phyloP scores from a whole-genome alignment of 2,113 vertebrate species.

The Rhineura floridana region DNA sequence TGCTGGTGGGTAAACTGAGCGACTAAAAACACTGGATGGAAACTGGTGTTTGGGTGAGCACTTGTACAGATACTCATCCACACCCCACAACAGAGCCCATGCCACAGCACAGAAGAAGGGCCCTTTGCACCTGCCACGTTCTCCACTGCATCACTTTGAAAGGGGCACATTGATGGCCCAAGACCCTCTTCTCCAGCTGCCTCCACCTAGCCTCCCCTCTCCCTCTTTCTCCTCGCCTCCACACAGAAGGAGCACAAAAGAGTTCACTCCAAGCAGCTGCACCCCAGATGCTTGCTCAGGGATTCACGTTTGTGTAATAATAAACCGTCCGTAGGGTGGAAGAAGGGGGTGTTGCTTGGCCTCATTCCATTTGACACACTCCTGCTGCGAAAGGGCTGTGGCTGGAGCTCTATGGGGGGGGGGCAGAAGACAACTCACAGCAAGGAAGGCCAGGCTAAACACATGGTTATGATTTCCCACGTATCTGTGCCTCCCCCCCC shows the following conservation, averaged over 20 bases:
- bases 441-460: neutral
- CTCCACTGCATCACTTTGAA: rapidly evolving
- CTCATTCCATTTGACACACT: neutral
- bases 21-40: slow-evolving; percentile 53
- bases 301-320: slow-evolving; percentile 73
- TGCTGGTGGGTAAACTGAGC: slow-evolving; percentile 37
- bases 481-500: no score
- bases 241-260: rapidly evolving
- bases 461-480: no score
- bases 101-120: rapidly evolving
- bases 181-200: rapidly evolving
- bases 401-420: neutral
- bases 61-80: no score
- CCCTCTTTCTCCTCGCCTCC: rapidly evolving
- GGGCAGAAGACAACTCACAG: neutral
- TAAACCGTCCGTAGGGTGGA: slow-evolving; percentile 60
- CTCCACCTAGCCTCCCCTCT: rapidly evolving
- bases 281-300: slow-evolving; percentile 73
- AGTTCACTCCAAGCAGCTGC: slow-evolving; percentile 70
- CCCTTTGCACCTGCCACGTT: neutral
- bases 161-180: rapidly evolving
- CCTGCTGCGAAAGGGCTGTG: slow-evolving; percentile 35
- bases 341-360: neutral
- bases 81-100: neutral
- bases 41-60: slow-evolving; percentile 47